Evolutionary conservation across 2,888 invertebrate species (phyloP), one percentile per base, ranked within the genome.

Genomic region (Tortricodes alternella): DNA sequence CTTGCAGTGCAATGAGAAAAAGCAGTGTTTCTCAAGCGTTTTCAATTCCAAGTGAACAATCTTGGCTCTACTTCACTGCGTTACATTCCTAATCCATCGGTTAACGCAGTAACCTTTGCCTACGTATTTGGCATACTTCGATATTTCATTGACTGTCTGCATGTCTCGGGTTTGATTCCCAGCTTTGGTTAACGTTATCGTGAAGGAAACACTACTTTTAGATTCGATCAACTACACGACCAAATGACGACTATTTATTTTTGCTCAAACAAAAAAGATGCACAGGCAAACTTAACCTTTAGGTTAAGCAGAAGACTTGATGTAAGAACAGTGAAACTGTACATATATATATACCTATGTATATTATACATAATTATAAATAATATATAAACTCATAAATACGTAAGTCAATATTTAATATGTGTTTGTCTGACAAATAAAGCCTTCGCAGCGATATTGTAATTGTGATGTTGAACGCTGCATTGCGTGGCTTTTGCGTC

Each of bases 401-500:
- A n/a, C n/a, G n/a, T n/a, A n/a, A n/a, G n/a, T n/a, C n/a, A n/a
- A n/a, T 11, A 11, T 29, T 29, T n/a, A 29, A 29, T 11, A 5
- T 29, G 5, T 3, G 5, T 11, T 29, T 29, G n/a, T 29, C 29
- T n/a, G n/a, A n/a, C n/a, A n/a, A n/a, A 29, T 29, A 9, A 29
- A 23, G 15, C 23, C 3, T 34, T 13, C 13, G 19, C 24, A 18
- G 46, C 1, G 13, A 34, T 27, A 15, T 23, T 46, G 38, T 11
- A 32, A 19, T 6, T 29, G 39, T 16, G 27, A 55, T 19, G 24
- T 34, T 23, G 46, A 55, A 53, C 41, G 48, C 41, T 44, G 43
- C 51, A 60, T 78, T 80, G 71, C 73, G 71, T 59, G 65, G 63
- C 71, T 70, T 64, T 50, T 34, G 51, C 61, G 62, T 55, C 60